These are phyloP conservation scores for Drosophila cyrtoloma DNA, from an alignment of 2,888 invertebrate genomes.

Conservation along the genomic window DNA sequence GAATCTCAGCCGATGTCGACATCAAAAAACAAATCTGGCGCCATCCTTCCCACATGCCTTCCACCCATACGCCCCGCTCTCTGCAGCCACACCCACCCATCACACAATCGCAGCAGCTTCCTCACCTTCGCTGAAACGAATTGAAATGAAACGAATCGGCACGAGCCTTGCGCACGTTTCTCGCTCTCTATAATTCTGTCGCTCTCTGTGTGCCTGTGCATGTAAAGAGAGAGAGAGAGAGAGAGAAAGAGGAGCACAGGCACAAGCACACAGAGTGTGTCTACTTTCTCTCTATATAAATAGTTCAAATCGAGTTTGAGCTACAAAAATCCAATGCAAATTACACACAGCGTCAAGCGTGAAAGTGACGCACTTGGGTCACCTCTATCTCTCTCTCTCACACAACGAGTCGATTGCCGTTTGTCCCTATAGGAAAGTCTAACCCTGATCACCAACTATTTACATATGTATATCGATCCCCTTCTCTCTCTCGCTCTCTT, in stretches of 20 bases:
- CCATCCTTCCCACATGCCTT: slow-evolving; percentile 46
- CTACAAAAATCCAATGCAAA: slow-evolving; percentile 63
- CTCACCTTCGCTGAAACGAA: slow-evolving; percentile 67
- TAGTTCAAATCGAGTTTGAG: slow-evolving; percentile 73
- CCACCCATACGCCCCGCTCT: background rate
- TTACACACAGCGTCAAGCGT: slow-evolving; percentile 58
- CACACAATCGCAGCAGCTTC: slow-evolving; percentile 24
- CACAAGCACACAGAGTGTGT: slow-evolving; percentile 12
- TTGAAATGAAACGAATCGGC: slow-evolving; percentile 68
- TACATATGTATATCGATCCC: background rate
- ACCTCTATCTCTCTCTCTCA: slow-evolving; percentile 34
- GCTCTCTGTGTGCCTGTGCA: slow-evolving; percentile 13
- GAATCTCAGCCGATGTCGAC: slow-evolving; percentile 47
- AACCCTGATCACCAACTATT: slow-evolving; percentile 6
- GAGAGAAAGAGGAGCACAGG: slow-evolving; percentile 19
- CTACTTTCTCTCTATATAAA: slow-evolving; percentile 76
- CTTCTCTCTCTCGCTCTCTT: slow-evolving; percentile 1
- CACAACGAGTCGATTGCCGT: slow-evolving; percentile 37
- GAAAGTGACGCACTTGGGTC: slow-evolving; percentile 63
- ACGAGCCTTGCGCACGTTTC: slow-evolving; percentile 60
- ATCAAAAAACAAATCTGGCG: slow-evolving; percentile 38
- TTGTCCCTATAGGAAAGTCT: slow-evolving; percentile 30
- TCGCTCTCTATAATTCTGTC: slow-evolving; percentile 12
- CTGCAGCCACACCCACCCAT: slow-evolving; percentile 14
- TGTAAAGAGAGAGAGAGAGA: background rate